phyloP scores from a whole-genome alignment of 2,888 invertebrate species.

The Arge pagana region DNA sequence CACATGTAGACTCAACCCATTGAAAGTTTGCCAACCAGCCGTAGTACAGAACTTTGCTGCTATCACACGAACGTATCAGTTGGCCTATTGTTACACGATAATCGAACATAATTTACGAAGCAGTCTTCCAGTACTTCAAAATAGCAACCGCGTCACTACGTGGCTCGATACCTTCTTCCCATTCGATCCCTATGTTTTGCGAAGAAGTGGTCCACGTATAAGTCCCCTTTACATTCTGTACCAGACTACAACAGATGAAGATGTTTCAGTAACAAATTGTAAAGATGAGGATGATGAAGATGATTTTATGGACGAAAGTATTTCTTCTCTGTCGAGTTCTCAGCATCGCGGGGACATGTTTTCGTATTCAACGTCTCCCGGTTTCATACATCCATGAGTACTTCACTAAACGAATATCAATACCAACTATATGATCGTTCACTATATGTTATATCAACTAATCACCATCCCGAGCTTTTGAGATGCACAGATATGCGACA shows the following conservation, averaged over 20 bases:
- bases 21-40: constrained; percentile 77
- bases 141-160: constrained; percentile 55
- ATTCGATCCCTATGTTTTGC: constrained; percentile 85
- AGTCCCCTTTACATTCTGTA: constrained; percentile 60
- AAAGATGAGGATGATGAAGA: constrained; percentile 36
- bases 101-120: constrained; percentile 81
- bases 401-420: background rate
- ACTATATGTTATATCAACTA: no score
- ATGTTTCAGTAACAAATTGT: background rate
- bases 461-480: no score
- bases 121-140: constrained; percentile 64
- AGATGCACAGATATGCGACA: background rate
- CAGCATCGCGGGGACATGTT: constrained; percentile 33
- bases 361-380: constrained; percentile 40
- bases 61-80: constrained; percentile 80
- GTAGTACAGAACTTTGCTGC: constrained; percentile 82
- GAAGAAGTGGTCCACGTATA: constrained; percentile 60
- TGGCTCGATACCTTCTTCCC: constrained; percentile 81
- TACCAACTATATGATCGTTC: no score
- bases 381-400: constrained; percentile 32
- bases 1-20: constrained; percentile 84
- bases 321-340: constrained; percentile 31
- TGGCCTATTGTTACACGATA: constrained; percentile 90
- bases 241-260: constrained; percentile 46
- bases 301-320: constrained; percentile 41